Evolutionary conservation across 2,888 invertebrate genomes (phyloP).

Genomic region (Ophion slaviceki): DNA sequence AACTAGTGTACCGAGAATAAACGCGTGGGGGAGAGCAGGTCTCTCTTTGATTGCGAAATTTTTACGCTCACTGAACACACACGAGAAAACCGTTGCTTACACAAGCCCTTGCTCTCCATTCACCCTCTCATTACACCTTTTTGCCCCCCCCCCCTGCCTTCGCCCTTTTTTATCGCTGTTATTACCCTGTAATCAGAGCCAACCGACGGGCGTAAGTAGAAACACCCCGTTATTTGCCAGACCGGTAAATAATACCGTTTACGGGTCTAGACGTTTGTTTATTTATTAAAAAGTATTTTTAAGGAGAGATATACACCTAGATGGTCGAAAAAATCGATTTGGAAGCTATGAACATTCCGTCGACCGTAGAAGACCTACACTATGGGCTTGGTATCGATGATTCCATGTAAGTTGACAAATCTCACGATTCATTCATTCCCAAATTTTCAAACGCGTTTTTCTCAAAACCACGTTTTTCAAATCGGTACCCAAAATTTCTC

Average conservation of each 20-base stretch:
- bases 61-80: slow-evolving; percentile 58
- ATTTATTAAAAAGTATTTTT: background rate
- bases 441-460: too few species aligned
- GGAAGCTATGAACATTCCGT: too few species aligned
- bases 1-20: slow-evolving; percentile 38
- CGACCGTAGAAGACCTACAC: too few species aligned
- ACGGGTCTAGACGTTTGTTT: background rate
- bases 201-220: slow-evolving; percentile 44
- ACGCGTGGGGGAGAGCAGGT: slow-evolving; percentile 22
- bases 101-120: slow-evolving; percentile 30
- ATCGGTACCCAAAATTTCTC: too few species aligned
- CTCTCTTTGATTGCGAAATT: slow-evolving; percentile 54
- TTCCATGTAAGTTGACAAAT: too few species aligned
- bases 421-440: too few species aligned
- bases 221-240: slow-evolving; percentile 44
- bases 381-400: too few species aligned
- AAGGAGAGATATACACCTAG: too few species aligned
- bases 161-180: slow-evolving; percentile 34
- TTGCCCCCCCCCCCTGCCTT: background rate
- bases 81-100: slow-evolving; percentile 47
- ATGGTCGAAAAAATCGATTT: too few species aligned
- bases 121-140: background rate
- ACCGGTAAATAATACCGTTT: background rate
- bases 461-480: too few species aligned
- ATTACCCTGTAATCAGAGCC: slow-evolving; percentile 40